phyloP scores from a whole-genome alignment of 2,113 vertebrate species.

The Glaucidium brasilianum region DNA sequence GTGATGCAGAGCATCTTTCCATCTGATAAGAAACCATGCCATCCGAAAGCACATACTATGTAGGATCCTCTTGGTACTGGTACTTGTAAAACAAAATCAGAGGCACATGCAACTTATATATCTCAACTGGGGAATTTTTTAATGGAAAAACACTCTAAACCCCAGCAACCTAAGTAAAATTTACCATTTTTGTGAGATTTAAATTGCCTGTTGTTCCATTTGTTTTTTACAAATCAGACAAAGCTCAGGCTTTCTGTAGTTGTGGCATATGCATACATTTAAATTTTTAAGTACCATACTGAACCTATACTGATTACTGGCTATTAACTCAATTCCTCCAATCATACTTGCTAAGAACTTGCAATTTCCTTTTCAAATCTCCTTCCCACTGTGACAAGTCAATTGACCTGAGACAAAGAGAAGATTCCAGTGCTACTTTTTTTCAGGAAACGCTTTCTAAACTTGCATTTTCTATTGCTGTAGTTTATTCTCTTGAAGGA shows the following conservation, averaged over 20 bases:
- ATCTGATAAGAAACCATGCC: conserved; percentile 22
- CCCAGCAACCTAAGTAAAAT: neutral
- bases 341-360: conserved; percentile 51
- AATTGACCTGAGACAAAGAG: conserved; percentile 40
- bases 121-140: neutral
- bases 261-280: neutral
- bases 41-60: conserved; percentile 28
- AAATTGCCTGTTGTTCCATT: conserved; percentile 15
- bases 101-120: neutral
- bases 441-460: conserved; percentile 31
- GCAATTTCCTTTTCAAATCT: conserved; percentile 59
- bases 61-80: conserved; percentile 31
- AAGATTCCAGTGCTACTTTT: conserved; percentile 47
- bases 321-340: conserved; percentile 36
- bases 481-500: conserved; percentile 16
- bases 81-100: neutral
- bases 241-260: conserved; percentile 32
- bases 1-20: neutral
- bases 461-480: conserved; percentile 17
- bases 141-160: conserved; percentile 8
- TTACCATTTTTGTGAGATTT: neutral
- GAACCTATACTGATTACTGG: conserved; percentile 25
- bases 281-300: conserved; percentile 27
- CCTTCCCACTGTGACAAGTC: conserved; percentile 37
- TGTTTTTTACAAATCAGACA: conserved; percentile 17